Base-by-base conservation (phyloP, 2,113 vertebrate genomes). In the Bolborhynchus lineola region DNA sequence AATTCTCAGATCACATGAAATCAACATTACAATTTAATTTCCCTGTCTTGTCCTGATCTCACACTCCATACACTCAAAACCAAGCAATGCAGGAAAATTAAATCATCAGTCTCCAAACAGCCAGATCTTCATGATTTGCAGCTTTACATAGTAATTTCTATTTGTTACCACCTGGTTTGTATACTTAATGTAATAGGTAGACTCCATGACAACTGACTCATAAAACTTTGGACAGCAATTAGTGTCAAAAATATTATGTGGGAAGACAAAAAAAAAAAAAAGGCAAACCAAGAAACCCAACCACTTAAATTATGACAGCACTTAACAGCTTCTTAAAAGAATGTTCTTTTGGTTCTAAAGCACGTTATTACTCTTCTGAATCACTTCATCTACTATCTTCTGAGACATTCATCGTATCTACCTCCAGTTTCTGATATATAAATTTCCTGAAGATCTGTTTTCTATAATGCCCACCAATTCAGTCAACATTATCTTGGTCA, bases 391-490 rank as follows among this genome's bases (percentile, higher is more conserved):
- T 16, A 9, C 3, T 6, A 2, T 53, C 47, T 68, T 59, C 41
- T 82, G 37, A 46, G 16, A 3, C 2, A 1, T 25, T 62, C 13
- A 19, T 9, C 4, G 8, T 2, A 44, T 16, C 13, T 7, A 23
- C 9, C 28, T 82, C 14, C 68, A 49, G 18, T 20, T 68, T 52
- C 46, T 75, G n/a, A 67, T 59, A 47, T 63, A 24, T 15, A 26
- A 7, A n/a, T 59, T 68, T 81, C 29, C 25, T 41, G 13, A 37
- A 71, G 26, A 9, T 26, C n/a, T 82, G 10, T 41, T 82, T 79
- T 37, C 10, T 80, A 0, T 46, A 62, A 37, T 9, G 9, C 6
- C 25, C 39, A 82, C 12, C 19, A 53, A 25, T 77, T 29, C 29
- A 41, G 9, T 6, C 63, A 68, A 28, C 19, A 21, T 3, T 10